Base-by-base conservation (phyloP, 2,797 vertebrate genomes). In the Myoxocephalus aenaeus region DNA sequence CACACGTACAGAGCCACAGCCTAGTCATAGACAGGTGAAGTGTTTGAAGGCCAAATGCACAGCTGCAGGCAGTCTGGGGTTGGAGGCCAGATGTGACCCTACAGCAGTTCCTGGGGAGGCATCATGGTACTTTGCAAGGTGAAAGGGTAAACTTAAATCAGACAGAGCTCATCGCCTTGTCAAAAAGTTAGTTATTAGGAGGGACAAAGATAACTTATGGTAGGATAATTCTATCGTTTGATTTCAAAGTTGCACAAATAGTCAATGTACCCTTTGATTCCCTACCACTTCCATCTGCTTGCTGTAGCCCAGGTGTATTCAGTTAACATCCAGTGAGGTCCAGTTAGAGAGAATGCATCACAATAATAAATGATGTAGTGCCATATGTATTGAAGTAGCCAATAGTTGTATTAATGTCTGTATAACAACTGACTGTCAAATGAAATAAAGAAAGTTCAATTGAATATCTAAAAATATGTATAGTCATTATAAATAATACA, bases 71-170 rank as follows among this genome's bases (percentile, higher is more conserved):
- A 13, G 20, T 75, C 25, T 12, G 38, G 42, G 36, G 77, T 70
- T 64, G 18, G 68, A 73, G 59, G 59, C 63, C 82, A 87, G 77
- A 85, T 84, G 83, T 75, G 81, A 82, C 34, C 72, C 15, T 29
- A n/a, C 8, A 11, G 25, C 64, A 66, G 58, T 32, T 73, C 62
- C 53, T 11, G 7, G 13, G 14, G 57, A 59, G 61, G 44, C 58
- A 7, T 48, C 11, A 3, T 40, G n/a, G 64, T 63, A 64, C 42
- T 48, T 48, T 15, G 34, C 44, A 27, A 71, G 69, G 71, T 25
- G 0, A 77, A 70, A 65, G 48, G 50, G 18, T 20, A 64, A 25
- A 73, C 8, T 38, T 22, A 38, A 73, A 82, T 42, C 34, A 67
- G n/a, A 54, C 18, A 3, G 1, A 44, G 38, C n/a, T 25, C 18